phyloP scores from a whole-genome alignment of 1,140 invertebrate genomes.

The Chrysomallon squamiferum region DNA sequence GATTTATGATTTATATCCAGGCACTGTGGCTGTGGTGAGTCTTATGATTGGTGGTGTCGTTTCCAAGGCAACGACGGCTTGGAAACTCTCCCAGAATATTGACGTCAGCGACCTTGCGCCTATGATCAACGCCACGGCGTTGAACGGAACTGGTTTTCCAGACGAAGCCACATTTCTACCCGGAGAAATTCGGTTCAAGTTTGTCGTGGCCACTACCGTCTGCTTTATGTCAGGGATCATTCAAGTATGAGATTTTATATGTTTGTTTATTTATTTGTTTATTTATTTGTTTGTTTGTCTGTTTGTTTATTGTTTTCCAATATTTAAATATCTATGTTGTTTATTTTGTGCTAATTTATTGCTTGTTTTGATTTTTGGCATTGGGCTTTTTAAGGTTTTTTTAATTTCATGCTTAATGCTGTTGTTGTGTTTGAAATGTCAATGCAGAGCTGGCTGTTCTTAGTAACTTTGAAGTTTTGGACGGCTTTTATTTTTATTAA shows the following conservation, averaged over 20 bases:
- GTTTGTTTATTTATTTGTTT: no score
- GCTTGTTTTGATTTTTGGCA: no score
- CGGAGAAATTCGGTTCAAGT: constrained; percentile 30
- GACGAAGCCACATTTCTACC: neutral
- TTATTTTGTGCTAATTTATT: no score
- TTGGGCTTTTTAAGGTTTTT: no score
- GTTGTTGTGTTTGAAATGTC: no score
- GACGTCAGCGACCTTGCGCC: neutral
- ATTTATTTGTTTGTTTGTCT: no score
- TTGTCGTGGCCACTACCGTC: constrained; percentile 40
- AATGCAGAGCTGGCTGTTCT: no score
- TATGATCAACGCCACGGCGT: neutral
- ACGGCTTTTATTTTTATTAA: no score
- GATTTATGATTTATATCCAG: constrained; percentile 27
- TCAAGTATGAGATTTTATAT: constrained; percentile 45
- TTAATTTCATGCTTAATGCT: no score
- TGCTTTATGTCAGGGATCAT: constrained; percentile 48
- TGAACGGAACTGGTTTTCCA: neutral
- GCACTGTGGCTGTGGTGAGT: constrained; percentile 55
- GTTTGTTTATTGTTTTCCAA: no score
- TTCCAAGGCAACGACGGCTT: constrained; percentile 23
- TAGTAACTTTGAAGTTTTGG: no score
- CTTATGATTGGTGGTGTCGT: constrained; percentile 50
- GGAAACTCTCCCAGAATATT: constrained; percentile 6
- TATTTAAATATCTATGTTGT: no score